phyloP scores from a whole-genome alignment of 2,113 vertebrate genomes.

The Mustela nigripes region DNA sequence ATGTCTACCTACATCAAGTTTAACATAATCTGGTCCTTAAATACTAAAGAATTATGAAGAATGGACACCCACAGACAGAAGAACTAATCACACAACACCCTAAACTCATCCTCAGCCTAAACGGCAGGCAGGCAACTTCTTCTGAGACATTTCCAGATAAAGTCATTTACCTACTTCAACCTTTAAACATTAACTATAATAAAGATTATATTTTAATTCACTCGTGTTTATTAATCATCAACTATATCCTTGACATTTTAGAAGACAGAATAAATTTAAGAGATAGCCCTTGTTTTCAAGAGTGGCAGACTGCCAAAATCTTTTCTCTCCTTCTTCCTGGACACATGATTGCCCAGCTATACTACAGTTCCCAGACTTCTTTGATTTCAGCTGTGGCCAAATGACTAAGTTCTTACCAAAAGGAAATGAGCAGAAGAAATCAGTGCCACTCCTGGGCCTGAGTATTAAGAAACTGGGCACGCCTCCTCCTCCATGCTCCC shows the following conservation, averaged over 20 bases:
- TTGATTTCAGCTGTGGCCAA: neutral
- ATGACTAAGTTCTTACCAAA: conserved; percentile 2
- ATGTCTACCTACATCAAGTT: neutral
- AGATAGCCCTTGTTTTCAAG: neutral
- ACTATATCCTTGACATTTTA: neutral
- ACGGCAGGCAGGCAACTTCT: neutral
- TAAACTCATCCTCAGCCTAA: conserved; percentile 30
- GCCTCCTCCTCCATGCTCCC: neutral
- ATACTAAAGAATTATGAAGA: conserved; percentile 22
- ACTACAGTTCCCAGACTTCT: neutral
- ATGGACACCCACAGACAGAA: neutral
- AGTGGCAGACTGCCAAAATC: neutral
- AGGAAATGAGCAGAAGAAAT: neutral
- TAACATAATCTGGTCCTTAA: neutral
- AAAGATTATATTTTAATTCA: conserved; percentile 30
- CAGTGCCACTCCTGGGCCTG: neutral
- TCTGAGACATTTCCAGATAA: conserved; percentile 52
- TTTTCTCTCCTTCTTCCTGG: neutral
- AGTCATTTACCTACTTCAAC: conserved; percentile 22
- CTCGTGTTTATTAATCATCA: conserved; percentile 2
- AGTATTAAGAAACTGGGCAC: neutral
- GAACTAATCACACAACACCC: neutral
- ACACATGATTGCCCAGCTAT: neutral
- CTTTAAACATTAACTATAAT: conserved; percentile 22
- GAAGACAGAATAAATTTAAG: neutral